These are phyloP conservation scores for Calypte anna DNA, from an alignment of 2,113 vertebrate genomes.

Conservation along the genomic window DNA sequence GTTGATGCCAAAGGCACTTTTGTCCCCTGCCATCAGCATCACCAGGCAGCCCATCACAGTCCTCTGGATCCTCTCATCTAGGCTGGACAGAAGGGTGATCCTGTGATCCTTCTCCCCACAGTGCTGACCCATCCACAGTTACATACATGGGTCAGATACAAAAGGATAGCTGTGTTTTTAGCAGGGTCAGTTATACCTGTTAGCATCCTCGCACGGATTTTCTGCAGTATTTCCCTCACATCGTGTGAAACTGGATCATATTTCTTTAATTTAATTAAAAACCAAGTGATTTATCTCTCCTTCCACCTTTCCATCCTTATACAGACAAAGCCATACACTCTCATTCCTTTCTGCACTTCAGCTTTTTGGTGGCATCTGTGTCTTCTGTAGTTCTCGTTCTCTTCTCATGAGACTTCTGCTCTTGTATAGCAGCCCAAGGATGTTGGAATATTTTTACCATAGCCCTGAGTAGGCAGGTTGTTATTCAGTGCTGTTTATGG, in stretches of 20 bases:
- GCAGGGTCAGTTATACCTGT: neutral
- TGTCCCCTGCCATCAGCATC: neutral
- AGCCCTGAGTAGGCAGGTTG: neutral
- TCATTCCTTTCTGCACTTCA: neutral
- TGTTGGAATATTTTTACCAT: neutral
- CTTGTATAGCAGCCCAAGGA: neutral
- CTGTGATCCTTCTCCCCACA: neutral
- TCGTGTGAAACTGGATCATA: neutral
- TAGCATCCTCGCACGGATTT: neutral
- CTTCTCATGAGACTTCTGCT: neutral
- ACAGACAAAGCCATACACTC: neutral
- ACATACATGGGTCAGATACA: accelerated
- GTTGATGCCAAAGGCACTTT: neutral
- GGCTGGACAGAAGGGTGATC: neutral
- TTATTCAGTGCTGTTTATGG: neutral
- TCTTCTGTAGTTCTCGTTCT: accelerated
- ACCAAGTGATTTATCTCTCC: neutral
- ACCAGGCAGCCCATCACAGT: neutral
- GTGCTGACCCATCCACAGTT: neutral
- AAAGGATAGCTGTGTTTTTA: neutral
- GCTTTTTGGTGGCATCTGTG: neutral
- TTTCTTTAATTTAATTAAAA: neutral
- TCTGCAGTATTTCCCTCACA: neutral
- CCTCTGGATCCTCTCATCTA: neutral
- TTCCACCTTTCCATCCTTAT: neutral